Conservation (phyloP, 1,140 invertebrate species). For the Battus philenor region DNA sequence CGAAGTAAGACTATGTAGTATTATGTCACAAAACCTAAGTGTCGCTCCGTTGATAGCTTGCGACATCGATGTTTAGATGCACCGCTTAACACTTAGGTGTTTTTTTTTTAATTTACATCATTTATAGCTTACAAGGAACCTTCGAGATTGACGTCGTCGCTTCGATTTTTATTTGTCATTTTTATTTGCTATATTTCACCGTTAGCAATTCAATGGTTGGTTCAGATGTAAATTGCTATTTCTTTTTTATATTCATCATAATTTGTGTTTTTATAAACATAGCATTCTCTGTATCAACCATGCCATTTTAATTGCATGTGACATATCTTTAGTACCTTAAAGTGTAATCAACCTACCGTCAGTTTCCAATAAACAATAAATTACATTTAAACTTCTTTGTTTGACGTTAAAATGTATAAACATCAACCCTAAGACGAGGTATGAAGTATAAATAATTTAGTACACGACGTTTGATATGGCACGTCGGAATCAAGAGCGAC, state of each 20-base stretch:
- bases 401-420: too few species aligned
- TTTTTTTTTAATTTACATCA: conserved; percentile 37
- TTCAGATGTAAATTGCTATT: conserved; percentile 5
- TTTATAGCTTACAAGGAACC: conserved; percentile 34
- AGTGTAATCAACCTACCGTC: too few species aligned
- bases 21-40: conserved; percentile 47
- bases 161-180: conserved; percentile 23
- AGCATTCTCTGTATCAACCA: conserved; percentile 15
- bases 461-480: too few species aligned
- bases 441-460: not conserved
- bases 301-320: conserved; percentile 7
- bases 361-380: too few species aligned
- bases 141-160: conserved; percentile 33
- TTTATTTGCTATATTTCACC: conserved; percentile 10
- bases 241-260: not conserved
- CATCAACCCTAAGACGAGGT: conserved; percentile 16
- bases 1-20: conserved; percentile 85
- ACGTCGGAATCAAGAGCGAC: too few species aligned
- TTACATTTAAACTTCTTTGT: too few species aligned
- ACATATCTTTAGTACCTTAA: too few species aligned
- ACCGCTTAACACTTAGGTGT: conserved; percentile 71
- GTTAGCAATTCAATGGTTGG: conserved; percentile 9
- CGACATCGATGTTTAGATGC: conserved; percentile 72
- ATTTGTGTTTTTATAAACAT: too few species aligned
- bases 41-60: conserved; percentile 59